phyloP scores from a whole-genome alignment of 53 echinoderm and acorn worm species.

The Mesocentrotus franciscanus region DNA sequence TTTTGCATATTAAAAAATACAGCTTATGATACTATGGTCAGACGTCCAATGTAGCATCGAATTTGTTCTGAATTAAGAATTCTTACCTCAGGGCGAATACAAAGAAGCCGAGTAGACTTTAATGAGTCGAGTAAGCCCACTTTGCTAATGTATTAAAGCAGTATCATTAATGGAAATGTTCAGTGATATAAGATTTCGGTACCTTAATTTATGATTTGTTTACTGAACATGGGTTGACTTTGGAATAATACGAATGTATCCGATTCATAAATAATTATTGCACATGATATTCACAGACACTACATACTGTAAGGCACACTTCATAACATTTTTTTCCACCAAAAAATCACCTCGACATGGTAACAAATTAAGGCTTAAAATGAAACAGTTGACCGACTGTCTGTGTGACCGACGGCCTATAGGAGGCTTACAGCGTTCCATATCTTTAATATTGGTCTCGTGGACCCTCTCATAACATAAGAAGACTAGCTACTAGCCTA shows the following conservation, averaged over 20 bases:
- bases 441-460: too few species aligned
- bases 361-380: neutral
- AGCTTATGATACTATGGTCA: neutral
- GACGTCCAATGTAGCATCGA: neutral
- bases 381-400: too few species aligned
- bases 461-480: too few species aligned
- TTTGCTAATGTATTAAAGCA: too few species aligned
- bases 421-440: too few species aligned
- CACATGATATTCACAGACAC: constrained; percentile 4
- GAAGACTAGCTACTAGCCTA: too few species aligned
- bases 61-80: neutral
- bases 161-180: neutral
- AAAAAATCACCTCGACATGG: neutral
- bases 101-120: neutral
- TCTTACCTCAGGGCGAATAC: neutral
- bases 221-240: neutral
- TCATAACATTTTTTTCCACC: neutral
- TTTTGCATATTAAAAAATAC: neutral
- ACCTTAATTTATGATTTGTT: neutral
- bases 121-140: too few species aligned
- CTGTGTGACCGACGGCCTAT: too few species aligned
- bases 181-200: neutral
- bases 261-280: neutral
- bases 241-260: neutral
- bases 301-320: constrained; percentile 24